phyloP scores from a whole-genome alignment of 1,140 invertebrate species.

The Pseudoatta argentina region DNA sequence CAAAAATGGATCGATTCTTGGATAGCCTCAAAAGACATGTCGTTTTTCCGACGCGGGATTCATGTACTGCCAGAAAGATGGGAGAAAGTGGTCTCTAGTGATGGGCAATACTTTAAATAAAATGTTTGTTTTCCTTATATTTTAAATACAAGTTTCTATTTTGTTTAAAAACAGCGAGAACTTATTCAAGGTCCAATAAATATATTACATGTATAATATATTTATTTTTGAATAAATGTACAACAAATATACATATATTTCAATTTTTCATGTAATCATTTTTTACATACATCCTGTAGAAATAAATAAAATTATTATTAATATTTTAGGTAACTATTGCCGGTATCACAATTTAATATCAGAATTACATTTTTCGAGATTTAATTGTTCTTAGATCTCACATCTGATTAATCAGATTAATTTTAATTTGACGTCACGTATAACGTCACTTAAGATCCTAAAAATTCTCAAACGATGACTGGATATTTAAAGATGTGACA shows the following conservation, averaged over 20 bases:
- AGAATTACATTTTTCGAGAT: neutral
- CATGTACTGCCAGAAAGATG: too few species aligned
- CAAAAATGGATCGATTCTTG: too few species aligned
- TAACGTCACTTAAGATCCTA: conserved; percentile 1
- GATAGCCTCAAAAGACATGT: too few species aligned
- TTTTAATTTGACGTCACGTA: neutral
- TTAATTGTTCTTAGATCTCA: neutral
- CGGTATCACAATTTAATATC: neutral
- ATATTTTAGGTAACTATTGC: neutral
- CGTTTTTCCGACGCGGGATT: too few species aligned
- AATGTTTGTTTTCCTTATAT: too few species aligned
- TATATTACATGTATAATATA: too few species aligned
- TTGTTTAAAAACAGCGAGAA: too few species aligned
- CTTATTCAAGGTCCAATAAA: too few species aligned
- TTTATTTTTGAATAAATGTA: too few species aligned
- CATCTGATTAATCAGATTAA: conserved; percentile 10
- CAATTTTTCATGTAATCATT: neutral
- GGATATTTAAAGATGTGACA: neutral
- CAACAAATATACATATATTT: neutral
- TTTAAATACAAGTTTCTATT: too few species aligned
- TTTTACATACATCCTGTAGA: neutral
- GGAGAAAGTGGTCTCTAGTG: too few species aligned
- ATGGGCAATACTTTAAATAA: too few species aligned
- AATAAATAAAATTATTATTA: neutral
- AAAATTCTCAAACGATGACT: conserved; percentile 31